A percentile compares a stretch with the other conserved stretches of the same genome.
Conservation (phyloP, 2,888 invertebrate species). For the Agonopterix heracliana region DNA sequence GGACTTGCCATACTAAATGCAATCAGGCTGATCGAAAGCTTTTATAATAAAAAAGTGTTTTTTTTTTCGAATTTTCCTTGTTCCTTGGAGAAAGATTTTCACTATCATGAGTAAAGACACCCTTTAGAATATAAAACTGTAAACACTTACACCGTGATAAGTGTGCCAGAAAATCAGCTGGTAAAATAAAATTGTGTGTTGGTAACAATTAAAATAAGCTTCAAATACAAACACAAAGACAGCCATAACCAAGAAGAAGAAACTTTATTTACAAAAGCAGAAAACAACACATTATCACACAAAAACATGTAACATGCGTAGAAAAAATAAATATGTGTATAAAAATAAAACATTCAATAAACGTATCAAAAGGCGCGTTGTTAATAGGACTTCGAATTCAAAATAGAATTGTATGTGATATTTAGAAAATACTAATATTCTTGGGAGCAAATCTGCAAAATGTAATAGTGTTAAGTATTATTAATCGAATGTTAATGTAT, state of each 20-base stretch:
- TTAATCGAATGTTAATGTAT: too few relatives aligned
- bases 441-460: slow-evolving; percentile 71
- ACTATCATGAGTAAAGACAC: too few relatives aligned
- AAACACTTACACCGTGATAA: too few relatives aligned
- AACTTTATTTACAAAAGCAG: slow-evolving; percentile 18
- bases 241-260: slow-evolving; percentile 23
- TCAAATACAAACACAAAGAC: slow-evolving; percentile 23
- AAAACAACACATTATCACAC: slow-evolving; percentile 11
- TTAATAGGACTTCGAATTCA: slow-evolving; percentile 17
- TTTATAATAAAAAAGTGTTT: too few relatives aligned
- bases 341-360: slow-evolving; percentile 6
- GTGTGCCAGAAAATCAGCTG: too few relatives aligned
- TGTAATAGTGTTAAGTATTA: slow-evolving; percentile 13
- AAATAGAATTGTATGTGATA: background rate
- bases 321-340: background rate
- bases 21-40: too few relatives aligned
- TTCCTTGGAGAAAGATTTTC: too few relatives aligned
- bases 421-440: slow-evolving; percentile 69
- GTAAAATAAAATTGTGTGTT: background rate
- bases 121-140: too few relatives aligned
- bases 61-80: too few relatives aligned
- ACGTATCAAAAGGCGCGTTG: slow-evolving; percentile 16
- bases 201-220: background rate
- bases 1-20: too few relatives aligned
- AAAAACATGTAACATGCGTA: slow-evolving; percentile 13